Evolutionary conservation across 2,888 invertebrate genomes (phyloP).

Genomic region (Nomada lathburiana): DNA sequence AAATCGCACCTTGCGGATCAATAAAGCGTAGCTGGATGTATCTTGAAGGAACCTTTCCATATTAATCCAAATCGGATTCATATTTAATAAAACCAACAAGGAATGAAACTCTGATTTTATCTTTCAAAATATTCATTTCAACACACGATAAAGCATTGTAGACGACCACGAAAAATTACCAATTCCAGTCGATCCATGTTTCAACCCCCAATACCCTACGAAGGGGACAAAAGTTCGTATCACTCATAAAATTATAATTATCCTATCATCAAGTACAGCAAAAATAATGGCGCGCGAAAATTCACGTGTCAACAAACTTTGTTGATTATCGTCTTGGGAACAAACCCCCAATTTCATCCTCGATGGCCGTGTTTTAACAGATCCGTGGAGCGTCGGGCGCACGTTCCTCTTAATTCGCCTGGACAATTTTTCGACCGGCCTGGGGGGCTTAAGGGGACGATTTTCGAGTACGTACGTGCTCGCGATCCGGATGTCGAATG

Average conservation of each 20-base stretch:
- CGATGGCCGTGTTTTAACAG: constrained; percentile 18
- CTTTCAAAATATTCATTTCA: no score
- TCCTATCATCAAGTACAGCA: no score
- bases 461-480: constrained; percentile 71
- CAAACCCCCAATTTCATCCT: constrained; percentile 29
- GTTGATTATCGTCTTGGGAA: background rate
- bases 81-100: no score
- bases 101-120: no score
- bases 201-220: no score
- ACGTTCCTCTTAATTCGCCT: constrained; percentile 54
- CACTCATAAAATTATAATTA: no score
- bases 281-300: background rate
- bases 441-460: constrained; percentile 63
- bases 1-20: constrained; percentile 25
- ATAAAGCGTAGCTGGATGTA: constrained; percentile 24
- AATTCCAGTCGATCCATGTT: no score
- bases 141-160: no score
- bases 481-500: constrained; percentile 66
- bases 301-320: background rate
- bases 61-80: background rate
- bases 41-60: constrained; percentile 29
- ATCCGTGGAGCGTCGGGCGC: constrained; percentile 22
- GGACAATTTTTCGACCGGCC: constrained; percentile 61
- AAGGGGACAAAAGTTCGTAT: no score
- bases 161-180: no score